Percentiles rank a stretch among this genome's conserved stretches.
Conservation (phyloP, 2,797 vertebrate genomes). For the Amblyraja radiata region DNA sequence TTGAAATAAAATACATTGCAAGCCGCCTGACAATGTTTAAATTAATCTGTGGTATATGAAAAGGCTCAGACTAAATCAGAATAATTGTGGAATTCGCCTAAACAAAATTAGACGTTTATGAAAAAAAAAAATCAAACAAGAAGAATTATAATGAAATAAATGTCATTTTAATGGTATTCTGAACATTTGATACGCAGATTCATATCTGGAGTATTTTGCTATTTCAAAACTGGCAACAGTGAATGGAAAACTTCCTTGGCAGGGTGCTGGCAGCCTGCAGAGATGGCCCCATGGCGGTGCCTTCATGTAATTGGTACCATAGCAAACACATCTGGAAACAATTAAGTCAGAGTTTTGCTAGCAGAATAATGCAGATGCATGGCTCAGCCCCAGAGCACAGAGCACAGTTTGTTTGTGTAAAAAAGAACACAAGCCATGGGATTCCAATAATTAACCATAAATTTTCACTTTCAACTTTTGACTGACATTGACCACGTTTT, state of each 20-base stretch:
- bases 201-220: constrained; percentile 33
- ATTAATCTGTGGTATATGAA: constrained; percentile 1
- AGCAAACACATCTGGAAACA: constrained; percentile 55
- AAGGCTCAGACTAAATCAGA: constrained; percentile 4
- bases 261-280: constrained; percentile 47
- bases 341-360: constrained; percentile 43
- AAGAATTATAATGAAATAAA: constrained; percentile 15
- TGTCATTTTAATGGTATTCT: constrained; percentile 33
- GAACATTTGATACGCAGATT: constrained; percentile 29
- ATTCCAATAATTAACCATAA: constrained; percentile 37
- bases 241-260: constrained; percentile 50
- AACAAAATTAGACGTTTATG: neutral
- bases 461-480: constrained; percentile 38
- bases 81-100: neutral
- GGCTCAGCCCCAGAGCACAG: constrained; percentile 34
- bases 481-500: neutral
- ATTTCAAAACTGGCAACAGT: constrained; percentile 44
- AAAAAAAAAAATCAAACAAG: neutral
- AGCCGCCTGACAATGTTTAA: constrained; percentile 25
- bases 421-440: constrained; percentile 36
- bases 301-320: constrained; percentile 48
- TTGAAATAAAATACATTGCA: constrained; percentile 28
- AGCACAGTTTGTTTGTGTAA: constrained; percentile 36
- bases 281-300: constrained; percentile 44
- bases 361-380: constrained; percentile 38